Evolutionary conservation across 2,888 invertebrate species (phyloP).

Genomic region (Cactoblastis cactorum): DNA sequence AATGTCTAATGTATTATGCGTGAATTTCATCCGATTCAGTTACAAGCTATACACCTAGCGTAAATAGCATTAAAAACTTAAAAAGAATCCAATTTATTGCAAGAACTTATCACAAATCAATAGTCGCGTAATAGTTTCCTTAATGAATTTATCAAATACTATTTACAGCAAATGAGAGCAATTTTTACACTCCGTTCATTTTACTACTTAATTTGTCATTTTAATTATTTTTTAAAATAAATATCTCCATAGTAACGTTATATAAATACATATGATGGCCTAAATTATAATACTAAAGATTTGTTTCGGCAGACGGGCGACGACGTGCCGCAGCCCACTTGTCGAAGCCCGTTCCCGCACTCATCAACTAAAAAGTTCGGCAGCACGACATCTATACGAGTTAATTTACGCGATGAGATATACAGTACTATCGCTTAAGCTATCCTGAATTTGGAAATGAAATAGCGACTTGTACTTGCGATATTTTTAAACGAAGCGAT

Average conservation of each 20-base stretch:
- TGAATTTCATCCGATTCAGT: slow-evolving; percentile 21
- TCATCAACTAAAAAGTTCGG: slow-evolving; percentile 47
- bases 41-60: slow-evolving; percentile 48
- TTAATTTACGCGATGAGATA: slow-evolving; percentile 62
- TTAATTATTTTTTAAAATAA: slow-evolving; percentile 60
- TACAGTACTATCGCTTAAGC: slow-evolving; percentile 57
- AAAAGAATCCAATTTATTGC: slow-evolving; percentile 55
- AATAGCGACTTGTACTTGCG: slow-evolving; percentile 43
- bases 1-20: slow-evolving; percentile 17
- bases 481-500: slow-evolving; percentile 51
- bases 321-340: slow-evolving; percentile 29
- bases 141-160: slow-evolving; percentile 56
- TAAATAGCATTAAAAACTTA: slow-evolving; percentile 38
- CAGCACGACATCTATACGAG: slow-evolving; percentile 57
- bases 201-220: slow-evolving; percentile 74
- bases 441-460: slow-evolving; percentile 42
- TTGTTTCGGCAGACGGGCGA: slow-evolving; percentile 38
- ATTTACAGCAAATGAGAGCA: slow-evolving; percentile 75
- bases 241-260: slow-evolving; percentile 58
- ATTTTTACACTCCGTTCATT: slow-evolving; percentile 58
- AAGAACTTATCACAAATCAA: slow-evolving; percentile 64
- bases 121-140: slow-evolving; percentile 44
- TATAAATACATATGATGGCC: slow-evolving; percentile 71
- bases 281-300: slow-evolving; percentile 66
- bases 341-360: not conserved